Percentiles rank a stretch among this genome's conserved stretches.
These are phyloP conservation scores for Pipistrellus pipistrellus DNA, from an alignment of 2,797 vertebrate species.

Conservation along the genomic window DNA sequence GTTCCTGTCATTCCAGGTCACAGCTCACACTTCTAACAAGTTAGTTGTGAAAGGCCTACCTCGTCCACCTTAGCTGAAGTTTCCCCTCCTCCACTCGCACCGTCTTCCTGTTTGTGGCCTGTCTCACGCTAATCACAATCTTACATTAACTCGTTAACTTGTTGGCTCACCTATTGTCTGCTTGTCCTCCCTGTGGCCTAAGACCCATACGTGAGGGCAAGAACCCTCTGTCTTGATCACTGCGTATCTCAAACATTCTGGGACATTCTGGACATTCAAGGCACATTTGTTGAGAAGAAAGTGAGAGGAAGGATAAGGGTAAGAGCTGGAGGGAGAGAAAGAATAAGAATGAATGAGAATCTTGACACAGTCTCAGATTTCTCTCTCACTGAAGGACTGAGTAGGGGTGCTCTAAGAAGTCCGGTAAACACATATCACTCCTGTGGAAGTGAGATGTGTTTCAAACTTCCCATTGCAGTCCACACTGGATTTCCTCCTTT, in stretches of 20 bases:
- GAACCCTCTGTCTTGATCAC: neutral
- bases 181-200: neutral
- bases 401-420: neutral
- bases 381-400: neutral
- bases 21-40: neutral
- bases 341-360: neutral
- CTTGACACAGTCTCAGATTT: neutral
- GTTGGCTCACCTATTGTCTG: neutral
- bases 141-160: neutral
- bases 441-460: neutral
- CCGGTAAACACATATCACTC: neutral
- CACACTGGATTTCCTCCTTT: neutral
- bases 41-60: neutral
- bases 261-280: too few relatives aligned
- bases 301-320: neutral
- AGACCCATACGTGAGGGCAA: neutral
- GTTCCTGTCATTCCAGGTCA: neutral
- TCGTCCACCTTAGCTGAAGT: neutral
- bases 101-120: neutral
- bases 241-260: neutral
- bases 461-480: too few relatives aligned
- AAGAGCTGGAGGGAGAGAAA: neutral
- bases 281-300: neutral
- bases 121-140: neutral
- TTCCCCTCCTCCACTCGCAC: fast-evolving